Percentiles rank a stretch among this genome's conserved stretches.
Conservation (phyloP, 2,113 vertebrate genomes). For the Nicator chloris region DNA sequence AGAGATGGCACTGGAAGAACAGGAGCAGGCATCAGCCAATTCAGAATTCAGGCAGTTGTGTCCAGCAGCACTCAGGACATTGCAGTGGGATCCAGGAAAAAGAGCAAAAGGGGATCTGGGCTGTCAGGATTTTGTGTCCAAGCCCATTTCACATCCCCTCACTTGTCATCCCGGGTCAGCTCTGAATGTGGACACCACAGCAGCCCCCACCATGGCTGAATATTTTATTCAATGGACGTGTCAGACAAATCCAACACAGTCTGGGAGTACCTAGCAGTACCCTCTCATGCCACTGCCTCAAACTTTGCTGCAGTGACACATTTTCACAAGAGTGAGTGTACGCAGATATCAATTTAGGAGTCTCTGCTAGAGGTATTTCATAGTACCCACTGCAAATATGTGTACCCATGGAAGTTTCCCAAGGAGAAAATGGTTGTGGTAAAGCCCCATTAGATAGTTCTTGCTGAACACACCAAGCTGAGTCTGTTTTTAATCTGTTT, state of each 20-base stretch:
- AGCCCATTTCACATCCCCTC: neutral
- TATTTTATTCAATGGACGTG: neutral
- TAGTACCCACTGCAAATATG: fast-evolving
- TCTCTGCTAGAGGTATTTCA: neutral
- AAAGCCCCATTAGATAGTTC: neutral
- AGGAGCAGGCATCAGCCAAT: neutral
- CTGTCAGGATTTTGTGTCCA: neutral
- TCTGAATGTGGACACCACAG: fast-evolving
- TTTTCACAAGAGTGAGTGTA: neutral
- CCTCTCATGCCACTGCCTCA: neutral
- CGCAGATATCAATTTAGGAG: neutral
- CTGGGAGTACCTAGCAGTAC: neutral
- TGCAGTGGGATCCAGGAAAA: neutral
- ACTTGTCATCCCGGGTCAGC: neutral
- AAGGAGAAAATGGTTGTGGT: neutral
- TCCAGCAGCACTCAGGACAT: neutral
- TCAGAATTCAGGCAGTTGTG: neutral
- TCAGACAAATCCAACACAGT: neutral
- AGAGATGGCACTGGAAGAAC: neutral
- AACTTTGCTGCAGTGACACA: neutral
- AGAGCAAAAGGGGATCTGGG: neutral
- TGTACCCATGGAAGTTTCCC: neutral
- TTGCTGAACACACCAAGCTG: neutral
- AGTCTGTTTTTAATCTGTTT: neutral
- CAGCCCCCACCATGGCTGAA: neutral